These are phyloP conservation scores for Bimastos eiseni DNA, from an alignment of 2,888 invertebrate species.

Conservation along the genomic window DNA sequence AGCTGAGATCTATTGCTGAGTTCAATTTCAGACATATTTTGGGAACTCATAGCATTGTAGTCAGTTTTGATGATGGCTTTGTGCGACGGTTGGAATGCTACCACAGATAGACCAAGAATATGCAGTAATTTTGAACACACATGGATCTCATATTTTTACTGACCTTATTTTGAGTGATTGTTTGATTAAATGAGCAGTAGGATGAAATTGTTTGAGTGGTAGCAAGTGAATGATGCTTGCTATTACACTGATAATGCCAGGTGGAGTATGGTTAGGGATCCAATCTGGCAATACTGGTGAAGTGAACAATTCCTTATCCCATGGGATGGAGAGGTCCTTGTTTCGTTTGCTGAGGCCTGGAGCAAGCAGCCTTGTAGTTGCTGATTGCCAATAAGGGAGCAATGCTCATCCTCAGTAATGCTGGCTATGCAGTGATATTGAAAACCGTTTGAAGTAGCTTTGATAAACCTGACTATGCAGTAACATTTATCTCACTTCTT, in stretches of 20 bases:
- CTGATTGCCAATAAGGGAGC: not conserved
- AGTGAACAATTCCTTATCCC: not conserved
- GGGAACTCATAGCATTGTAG: not conserved
- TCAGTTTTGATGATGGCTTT: not conserved
- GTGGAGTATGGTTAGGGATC: not conserved
- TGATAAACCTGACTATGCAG: not conserved
- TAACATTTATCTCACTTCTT: not conserved
- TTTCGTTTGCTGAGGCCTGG: not conserved
- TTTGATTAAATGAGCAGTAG: not conserved
- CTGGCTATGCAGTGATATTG: not conserved
- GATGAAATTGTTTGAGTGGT: not conserved
- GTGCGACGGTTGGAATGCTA: not conserved
- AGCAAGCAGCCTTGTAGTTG: not conserved
- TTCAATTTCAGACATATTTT: conserved; percentile 13
- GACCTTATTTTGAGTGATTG: not conserved
- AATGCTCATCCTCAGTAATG: not conserved
- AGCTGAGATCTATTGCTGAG: not conserved
- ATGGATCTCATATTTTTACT: not conserved
- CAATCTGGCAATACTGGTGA: not conserved
- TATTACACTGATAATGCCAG: not conserved
- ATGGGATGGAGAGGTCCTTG: not conserved
- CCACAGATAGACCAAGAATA: not conserved
- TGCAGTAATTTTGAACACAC: not conserved
- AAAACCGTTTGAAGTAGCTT: not conserved
- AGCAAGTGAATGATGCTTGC: not conserved